phyloP scores from a whole-genome alignment of 92 coral and sea anemone genomes.

The Nematostella vectensis region DNA sequence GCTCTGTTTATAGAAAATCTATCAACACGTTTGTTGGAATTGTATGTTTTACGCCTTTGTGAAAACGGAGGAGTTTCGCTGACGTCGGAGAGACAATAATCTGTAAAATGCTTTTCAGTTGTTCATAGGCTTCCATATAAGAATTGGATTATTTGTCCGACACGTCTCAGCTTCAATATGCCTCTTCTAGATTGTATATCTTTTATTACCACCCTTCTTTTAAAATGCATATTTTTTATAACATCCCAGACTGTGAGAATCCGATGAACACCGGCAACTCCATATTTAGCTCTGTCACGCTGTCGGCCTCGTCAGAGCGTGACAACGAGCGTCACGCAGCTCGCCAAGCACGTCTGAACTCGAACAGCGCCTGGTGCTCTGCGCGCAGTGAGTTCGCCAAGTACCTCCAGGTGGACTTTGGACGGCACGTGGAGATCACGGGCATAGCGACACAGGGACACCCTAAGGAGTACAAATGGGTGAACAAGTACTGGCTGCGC shows the following conservation, averaged over 20 bases:
- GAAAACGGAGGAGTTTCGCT: too few species aligned
- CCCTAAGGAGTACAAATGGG: slow-evolving; percentile 61
- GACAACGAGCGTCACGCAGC: slow-evolving; percentile 47
- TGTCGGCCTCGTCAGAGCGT: slow-evolving; percentile 72
- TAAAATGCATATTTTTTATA: too few species aligned
- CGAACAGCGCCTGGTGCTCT: slow-evolving; percentile 79
- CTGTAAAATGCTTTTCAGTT: too few species aligned
- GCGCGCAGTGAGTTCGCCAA: slow-evolving; percentile 53
- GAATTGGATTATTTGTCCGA: too few species aligned
- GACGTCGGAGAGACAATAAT: too few species aligned
- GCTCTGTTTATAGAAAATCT: too few species aligned
- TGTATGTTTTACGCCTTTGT: too few species aligned
- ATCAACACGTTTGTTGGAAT: too few species aligned
- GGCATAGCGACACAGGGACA: slow-evolving; percentile 82
- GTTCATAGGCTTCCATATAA: too few species aligned
- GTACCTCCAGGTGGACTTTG: slow-evolving; percentile 70
- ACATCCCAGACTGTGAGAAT: slow-evolving; percentile 60
- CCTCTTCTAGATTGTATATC: too few species aligned
- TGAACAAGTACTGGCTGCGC: slow-evolving; percentile 35
- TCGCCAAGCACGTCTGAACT: slow-evolving; percentile 59
- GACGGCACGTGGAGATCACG: slow-evolving; percentile 40
- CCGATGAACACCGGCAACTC: slow-evolving; percentile 30
- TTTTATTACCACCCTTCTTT: too few species aligned
- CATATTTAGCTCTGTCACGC: slow-evolving; percentile 22
- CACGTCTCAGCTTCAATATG: too few species aligned